These are phyloP conservation scores for Podargus strigoides DNA, from an alignment of 2,797 vertebrate genomes.

Conservation along the genomic window DNA sequence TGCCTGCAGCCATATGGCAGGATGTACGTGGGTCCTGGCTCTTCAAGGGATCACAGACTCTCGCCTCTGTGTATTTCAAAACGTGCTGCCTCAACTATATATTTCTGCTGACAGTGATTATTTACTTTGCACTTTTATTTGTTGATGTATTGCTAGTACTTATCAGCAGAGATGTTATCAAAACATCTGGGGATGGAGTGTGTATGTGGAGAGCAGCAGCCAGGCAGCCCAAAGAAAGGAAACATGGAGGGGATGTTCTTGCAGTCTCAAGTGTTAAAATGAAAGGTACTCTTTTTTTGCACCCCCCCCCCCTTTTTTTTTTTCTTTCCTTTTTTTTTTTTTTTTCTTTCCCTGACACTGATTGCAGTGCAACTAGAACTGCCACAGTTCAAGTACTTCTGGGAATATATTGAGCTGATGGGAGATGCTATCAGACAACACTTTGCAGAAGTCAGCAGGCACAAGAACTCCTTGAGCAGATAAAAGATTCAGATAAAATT, in stretches of 20 bases:
- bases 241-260: background rate
- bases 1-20: slow-evolving; percentile 30
- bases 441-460: background rate
- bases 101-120: slow-evolving; percentile 61
- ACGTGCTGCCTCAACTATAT: background rate
- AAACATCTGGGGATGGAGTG: slow-evolving; percentile 21
- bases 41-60: slow-evolving; percentile 17
- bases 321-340: background rate
- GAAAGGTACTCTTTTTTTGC: background rate
- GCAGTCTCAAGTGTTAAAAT: background rate
- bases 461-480: background rate
- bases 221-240: background rate
- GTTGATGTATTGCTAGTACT: slow-evolving; percentile 3
- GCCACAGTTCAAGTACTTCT: background rate
- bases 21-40: background rate
- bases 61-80: slow-evolving; percentile 23
- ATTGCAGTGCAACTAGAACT: background rate
- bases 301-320: too few relatives aligned
- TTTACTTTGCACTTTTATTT: slow-evolving; percentile 48
- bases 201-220: background rate
- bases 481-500: background rate
- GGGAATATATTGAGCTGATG: background rate
- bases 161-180: slow-evolving; percentile 37
- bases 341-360: background rate
- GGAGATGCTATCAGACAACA: background rate